Evolutionary conservation across 2,113 vertebrate genomes (phyloP), one percentile per base, ranked within the genome.

Genomic region (Salvelinus sp.): DNA sequence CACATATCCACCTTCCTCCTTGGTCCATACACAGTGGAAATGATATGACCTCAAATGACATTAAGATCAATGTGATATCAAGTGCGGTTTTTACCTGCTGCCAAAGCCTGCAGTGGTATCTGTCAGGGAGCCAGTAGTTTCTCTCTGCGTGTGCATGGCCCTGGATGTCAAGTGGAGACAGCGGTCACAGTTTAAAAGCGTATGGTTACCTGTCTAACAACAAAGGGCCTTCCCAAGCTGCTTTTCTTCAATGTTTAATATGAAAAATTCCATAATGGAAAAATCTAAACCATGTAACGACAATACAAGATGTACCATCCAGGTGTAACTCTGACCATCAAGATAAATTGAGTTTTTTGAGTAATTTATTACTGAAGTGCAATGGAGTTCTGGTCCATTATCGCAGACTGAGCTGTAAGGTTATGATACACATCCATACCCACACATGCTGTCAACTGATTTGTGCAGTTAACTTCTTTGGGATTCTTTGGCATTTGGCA

Each of bases 141-240:
- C 70, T 85, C 83, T 76, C 77, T 20, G 74, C 66, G 73, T 78
- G 72, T 16, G 64, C 77, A 81, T 78, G 85, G 83, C 85, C 84
- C 83, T 69, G 27, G 82, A 90, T 92, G 88, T 93, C 92, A 92
- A 91, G 79, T 92, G 84, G 82, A 89, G 87, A 83, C 80, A 75
- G 79, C 82, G 77, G 76, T 90, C 79, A 79, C 80, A 79, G 84
- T 83, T 84, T 87, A 83, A 82, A 80, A 77, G 79, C 76, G n/a
- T 73, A 78, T 30, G 28, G 28, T 93, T 93, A 91, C 91, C 80
- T 82, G 77, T 90, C 83, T 67, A 4, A 50, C 48, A 50, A 50
- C 48, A 14, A 50, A 76, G 77, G 48, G 2, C 14, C 12, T 3
- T 16, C 10, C 14, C 48, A 50, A 50, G 4, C 3, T 50, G 14